Conservation (phyloP, 2,797 vertebrate genomes). For the Brachyrhaphis roseni region DNA sequence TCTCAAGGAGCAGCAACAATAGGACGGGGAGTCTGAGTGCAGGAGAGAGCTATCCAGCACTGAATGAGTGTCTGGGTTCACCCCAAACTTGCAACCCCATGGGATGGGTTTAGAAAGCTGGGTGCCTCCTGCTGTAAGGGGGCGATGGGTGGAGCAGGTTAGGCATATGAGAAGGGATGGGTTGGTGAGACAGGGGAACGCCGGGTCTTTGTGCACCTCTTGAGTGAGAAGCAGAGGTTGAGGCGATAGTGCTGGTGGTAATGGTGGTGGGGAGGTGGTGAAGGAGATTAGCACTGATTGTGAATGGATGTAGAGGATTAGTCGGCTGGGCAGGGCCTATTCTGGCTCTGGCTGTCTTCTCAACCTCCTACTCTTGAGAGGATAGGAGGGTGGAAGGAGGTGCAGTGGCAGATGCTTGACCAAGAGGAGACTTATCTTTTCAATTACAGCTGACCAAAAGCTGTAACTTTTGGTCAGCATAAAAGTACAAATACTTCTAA, state of each 20-base stretch:
- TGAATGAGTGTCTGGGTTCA: constrained; percentile 75
- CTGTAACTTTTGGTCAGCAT: background rate
- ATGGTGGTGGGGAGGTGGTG: constrained; percentile 59
- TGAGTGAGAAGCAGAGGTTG: constrained; percentile 74
- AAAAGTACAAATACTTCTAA: background rate
- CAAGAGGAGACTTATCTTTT: constrained; percentile 71
- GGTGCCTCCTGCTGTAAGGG: constrained; percentile 71
- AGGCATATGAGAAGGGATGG: constrained; percentile 70
- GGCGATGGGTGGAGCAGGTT: constrained; percentile 72
- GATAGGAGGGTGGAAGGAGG: constrained; percentile 63
- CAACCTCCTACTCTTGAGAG: constrained; percentile 62
- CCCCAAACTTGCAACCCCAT: constrained; percentile 63
- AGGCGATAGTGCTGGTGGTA: constrained; percentile 66
- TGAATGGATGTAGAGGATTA: constrained; percentile 97
- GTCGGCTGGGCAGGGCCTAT: constrained; percentile 78
- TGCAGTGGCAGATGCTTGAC: constrained; percentile 69
- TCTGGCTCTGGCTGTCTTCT: constrained; percentile 70
- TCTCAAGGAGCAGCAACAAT: constrained; percentile 73
- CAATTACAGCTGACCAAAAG: constrained; percentile 38
- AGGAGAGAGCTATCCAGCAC: constrained; percentile 76
- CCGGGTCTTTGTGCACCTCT: constrained; percentile 81
- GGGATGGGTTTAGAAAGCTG: constrained; percentile 72
- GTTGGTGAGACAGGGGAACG: constrained; percentile 65
- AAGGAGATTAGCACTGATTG: constrained; percentile 95
- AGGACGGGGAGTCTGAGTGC: constrained; percentile 61